Evolutionary conservation across 2,113 vertebrate species (phyloP), one percentile per base, ranked within the genome.

Genomic region (Ptychochromis oligacanthus): DNA sequence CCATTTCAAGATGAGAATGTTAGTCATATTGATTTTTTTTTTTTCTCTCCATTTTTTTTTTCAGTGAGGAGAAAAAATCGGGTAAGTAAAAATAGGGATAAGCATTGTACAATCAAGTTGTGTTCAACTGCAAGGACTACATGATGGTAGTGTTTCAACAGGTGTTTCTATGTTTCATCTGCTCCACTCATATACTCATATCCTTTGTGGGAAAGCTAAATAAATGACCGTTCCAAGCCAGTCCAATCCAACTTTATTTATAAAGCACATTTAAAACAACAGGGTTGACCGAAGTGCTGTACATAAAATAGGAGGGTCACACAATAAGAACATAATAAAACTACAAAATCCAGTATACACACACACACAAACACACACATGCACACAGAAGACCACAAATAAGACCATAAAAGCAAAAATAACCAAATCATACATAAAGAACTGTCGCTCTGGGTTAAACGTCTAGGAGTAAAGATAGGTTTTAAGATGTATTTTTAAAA

Each of bases 31-130:
- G 22, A 84, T 67, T 78, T 36, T 83, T 79, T 67, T 12, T 24
- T 43, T 18, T 57, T 78, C 89, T 88, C 3, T 83, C 8, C 6
- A n/a, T 31, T 2, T 6, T 49, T 49, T 20, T 89, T 95, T 93
- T 81, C 86, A 96, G 95, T 49, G 70, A 88, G 57, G 75, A 87
- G 85, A 90, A 91, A 75, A 93, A 90, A 83, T 14, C 54, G 31
- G 75, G 95, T 96, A 92, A 93, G 95, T 86, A 58, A 43, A 11
- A 18, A 18, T 52, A 52, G 6, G 52, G 43, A 18, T 18, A 52
- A 26, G 26, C 10, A 52, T 70, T 52, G 49, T 52, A 31, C 15
- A 20, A 1, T 2, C 18, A 70, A 70, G 40, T 70, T 72, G 17
- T 72, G 65, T 52, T 52, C 49, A 52, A 52, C 15, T 52, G 49